These are phyloP conservation scores for Quadroppia sp. DNA, from an alignment of 2,888 invertebrate species.

Conservation along the genomic window DNA sequence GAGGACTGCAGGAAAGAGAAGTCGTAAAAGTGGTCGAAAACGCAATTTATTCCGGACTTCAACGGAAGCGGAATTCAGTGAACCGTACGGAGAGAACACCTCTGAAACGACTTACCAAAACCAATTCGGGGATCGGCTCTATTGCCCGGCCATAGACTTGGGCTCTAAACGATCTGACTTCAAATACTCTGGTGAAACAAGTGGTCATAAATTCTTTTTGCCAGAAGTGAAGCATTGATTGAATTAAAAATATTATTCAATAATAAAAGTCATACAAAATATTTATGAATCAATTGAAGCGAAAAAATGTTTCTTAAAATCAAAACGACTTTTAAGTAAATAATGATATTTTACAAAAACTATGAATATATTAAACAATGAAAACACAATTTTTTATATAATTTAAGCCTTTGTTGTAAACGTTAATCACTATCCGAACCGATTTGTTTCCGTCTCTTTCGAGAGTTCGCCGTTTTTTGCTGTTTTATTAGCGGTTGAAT, in stretches of 20 bases:
- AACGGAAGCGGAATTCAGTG: conserved; percentile 22
- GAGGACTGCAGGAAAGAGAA: conserved; percentile 20
- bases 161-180: conserved; percentile 37
- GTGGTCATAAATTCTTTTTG: conserved; percentile 47
- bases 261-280: too few relatives aligned
- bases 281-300: conserved; percentile 18
- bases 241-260: not conserved
- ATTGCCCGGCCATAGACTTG: conserved; percentile 47
- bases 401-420: conserved; percentile 28
- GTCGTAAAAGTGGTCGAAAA: conserved; percentile 17
- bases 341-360: conserved; percentile 18
- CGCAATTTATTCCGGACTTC: conserved; percentile 42
- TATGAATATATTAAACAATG: conserved; percentile 43
- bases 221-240: conserved; percentile 26
- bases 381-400: not conserved
- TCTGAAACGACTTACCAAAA: conserved; percentile 40
- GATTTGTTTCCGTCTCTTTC: conserved; percentile 47
- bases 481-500: conserved; percentile 42
- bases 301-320: not conserved
- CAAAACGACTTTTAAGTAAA: conserved; percentile 8
- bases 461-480: conserved; percentile 45
- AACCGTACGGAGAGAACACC: not conserved
- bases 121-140: conserved; percentile 41
- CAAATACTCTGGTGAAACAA: conserved; percentile 44
- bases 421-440: conserved; percentile 48